Evolutionary conservation across 2,113 vertebrate species (phyloP).

Genomic region (Bubalus kerabau): DNA sequence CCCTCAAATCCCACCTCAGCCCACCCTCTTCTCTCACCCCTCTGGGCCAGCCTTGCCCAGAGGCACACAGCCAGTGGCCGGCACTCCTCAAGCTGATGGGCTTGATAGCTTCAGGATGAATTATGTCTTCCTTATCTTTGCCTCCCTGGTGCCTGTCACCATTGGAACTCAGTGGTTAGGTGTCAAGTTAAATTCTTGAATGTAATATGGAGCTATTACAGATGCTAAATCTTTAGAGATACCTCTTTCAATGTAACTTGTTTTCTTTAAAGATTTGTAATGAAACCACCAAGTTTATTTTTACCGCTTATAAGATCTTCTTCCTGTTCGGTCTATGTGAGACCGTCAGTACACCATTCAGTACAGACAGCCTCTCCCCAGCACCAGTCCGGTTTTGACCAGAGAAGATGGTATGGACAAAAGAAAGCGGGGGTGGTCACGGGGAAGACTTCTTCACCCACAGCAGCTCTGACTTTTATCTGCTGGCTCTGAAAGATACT

Average conservation of each 20-base stretch:
- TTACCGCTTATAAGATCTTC: neutral
- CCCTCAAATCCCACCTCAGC: neutral
- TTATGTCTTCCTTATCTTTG: neutral
- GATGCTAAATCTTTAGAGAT: neutral
- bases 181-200: neutral
- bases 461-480: neutral
- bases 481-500: neutral
- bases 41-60: neutral
- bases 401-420: neutral
- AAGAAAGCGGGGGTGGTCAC: neutral
- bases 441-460: neutral
- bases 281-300: neutral
- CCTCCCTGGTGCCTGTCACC: neutral
- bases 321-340: neutral
- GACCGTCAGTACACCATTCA: neutral
- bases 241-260: neutral
- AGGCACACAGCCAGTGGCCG: neutral
- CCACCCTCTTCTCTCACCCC: neutral
- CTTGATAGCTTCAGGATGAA: neutral
- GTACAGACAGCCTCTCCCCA: neutral
- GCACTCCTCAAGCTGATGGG: conserved; percentile 5
- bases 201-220: neutral
- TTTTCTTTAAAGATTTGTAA: neutral
- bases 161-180: neutral
- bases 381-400: neutral